Conservation (phyloP, 2,113 vertebrate genomes). For the Sprattus sprattus region DNA sequence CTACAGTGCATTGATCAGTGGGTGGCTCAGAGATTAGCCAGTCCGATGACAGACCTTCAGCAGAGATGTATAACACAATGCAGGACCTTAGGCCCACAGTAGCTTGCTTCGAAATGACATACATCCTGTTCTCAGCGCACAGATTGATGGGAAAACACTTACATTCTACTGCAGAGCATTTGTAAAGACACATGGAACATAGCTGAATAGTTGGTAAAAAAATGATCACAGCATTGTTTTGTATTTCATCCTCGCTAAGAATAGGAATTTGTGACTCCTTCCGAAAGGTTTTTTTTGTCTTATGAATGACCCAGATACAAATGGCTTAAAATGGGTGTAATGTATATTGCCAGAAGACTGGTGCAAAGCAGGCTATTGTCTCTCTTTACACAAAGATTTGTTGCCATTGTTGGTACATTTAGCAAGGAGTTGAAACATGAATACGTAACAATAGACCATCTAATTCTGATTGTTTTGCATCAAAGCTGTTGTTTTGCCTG, state of each 20-base stretch:
- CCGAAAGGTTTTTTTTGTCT: slow-evolving; percentile 37
- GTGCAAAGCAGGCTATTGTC: slow-evolving; percentile 62
- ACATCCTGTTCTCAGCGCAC: slow-evolving; percentile 31
- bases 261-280: slow-evolving; percentile 41
- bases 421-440: slow-evolving; percentile 62
- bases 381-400: slow-evolving; percentile 59
- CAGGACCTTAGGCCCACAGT: not conserved
- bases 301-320: slow-evolving; percentile 58
- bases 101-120: slow-evolving; percentile 37
- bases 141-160: slow-evolving; percentile 39
- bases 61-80: not conserved
- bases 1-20: not conserved
- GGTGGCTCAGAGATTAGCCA: not conserved
- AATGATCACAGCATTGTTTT: slow-evolving; percentile 39
- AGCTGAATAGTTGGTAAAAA: slow-evolving; percentile 22
- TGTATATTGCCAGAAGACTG: slow-evolving; percentile 55
- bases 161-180: slow-evolving; percentile 33
- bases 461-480: slow-evolving; percentile 69
- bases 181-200: slow-evolving; percentile 32
- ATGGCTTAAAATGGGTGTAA: slow-evolving; percentile 58
- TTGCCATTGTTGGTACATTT: slow-evolving; percentile 60
- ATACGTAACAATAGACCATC: slow-evolving; percentile 64
- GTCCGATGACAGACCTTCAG: not conserved
- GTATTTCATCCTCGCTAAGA: slow-evolving; percentile 42
- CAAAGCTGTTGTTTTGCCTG: slow-evolving; percentile 55